Evolutionary conservation across 2,888 invertebrate genomes (phyloP).

Genomic region (Exephanes ischioxanthus): DNA sequence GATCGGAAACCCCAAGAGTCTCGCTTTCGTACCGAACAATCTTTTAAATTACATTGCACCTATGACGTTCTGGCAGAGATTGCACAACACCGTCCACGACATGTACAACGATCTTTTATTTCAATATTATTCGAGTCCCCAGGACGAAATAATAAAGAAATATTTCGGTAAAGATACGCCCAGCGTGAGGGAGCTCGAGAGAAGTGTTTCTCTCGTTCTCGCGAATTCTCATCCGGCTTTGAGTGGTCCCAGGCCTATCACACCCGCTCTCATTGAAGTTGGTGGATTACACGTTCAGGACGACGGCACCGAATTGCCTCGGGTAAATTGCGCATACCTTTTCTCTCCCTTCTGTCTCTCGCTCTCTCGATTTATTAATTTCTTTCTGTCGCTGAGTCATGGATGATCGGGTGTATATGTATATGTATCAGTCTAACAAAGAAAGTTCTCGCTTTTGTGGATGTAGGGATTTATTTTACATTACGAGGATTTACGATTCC

Average conservation of each 20-base stretch:
- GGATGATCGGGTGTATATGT: not conserved
- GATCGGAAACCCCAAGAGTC: conserved; percentile 77
- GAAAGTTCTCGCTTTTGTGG: not conserved
- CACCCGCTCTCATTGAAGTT: conserved; percentile 85
- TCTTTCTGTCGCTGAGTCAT: not conserved
- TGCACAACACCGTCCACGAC: conserved; percentile 72
- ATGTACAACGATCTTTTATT: conserved; percentile 68
- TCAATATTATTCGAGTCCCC: conserved; percentile 67
- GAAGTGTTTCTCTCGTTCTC: conserved; percentile 85
- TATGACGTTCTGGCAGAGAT: conserved; percentile 76
- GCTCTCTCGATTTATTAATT: not conserved
- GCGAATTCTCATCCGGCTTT: conserved; percentile 86
- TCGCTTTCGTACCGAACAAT: conserved; percentile 75
- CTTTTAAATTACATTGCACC: conserved; percentile 62
- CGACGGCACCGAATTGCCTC: conserved; percentile 70
- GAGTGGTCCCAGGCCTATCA: conserved; percentile 84
- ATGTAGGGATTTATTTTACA: not conserved
- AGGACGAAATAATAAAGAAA: conserved; percentile 72
- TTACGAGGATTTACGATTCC: not conserved
- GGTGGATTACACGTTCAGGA: conserved; percentile 86
- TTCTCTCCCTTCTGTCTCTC: conserved; percentile 6
- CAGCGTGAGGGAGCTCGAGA: conserved; percentile 83
- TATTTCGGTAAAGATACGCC: conserved; percentile 78
- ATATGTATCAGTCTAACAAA: not conserved
- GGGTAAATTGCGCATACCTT: conserved; percentile 69